Evolutionary conservation across 1,140 invertebrate genomes (phyloP).

Genomic region (Apolygus lucorum): DNA sequence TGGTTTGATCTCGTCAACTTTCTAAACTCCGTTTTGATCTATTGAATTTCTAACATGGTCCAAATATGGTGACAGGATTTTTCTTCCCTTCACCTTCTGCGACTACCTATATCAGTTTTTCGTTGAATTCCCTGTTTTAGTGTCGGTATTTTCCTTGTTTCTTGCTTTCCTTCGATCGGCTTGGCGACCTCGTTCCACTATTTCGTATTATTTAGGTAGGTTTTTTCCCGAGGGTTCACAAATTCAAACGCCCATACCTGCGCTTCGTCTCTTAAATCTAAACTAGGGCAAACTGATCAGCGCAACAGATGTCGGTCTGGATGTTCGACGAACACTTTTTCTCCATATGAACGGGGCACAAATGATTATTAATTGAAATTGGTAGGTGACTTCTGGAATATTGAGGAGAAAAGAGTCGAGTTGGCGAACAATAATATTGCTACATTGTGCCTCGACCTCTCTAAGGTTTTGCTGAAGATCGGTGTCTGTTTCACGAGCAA

Average conservation of each 20-base stretch:
- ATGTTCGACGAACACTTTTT: background rate
- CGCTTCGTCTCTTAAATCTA: background rate
- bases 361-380: background rate
- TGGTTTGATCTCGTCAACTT: background rate
- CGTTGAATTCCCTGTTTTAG: background rate
- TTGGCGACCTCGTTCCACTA: background rate
- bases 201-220: background rate
- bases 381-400: background rate
- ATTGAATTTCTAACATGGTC: slow-evolving; percentile 10
- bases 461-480: no score
- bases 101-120: background rate
- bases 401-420: background rate
- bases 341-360: background rate
- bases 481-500: no score
- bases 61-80: slow-evolving; percentile 23
- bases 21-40: background rate
- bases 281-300: slow-evolving; percentile 1
- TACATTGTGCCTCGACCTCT: no score
- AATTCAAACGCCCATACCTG: background rate
- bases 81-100: slow-evolving; percentile 24
- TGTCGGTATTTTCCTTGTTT: background rate
- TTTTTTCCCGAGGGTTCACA: background rate
- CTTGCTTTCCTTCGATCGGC: background rate
- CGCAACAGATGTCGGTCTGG: slow-evolving; percentile 5
- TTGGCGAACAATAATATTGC: no score